These are phyloP conservation scores for Steinernema carpocapsae DNA, from an alignment of 2,888 invertebrate species.

Conservation along the genomic window DNA sequence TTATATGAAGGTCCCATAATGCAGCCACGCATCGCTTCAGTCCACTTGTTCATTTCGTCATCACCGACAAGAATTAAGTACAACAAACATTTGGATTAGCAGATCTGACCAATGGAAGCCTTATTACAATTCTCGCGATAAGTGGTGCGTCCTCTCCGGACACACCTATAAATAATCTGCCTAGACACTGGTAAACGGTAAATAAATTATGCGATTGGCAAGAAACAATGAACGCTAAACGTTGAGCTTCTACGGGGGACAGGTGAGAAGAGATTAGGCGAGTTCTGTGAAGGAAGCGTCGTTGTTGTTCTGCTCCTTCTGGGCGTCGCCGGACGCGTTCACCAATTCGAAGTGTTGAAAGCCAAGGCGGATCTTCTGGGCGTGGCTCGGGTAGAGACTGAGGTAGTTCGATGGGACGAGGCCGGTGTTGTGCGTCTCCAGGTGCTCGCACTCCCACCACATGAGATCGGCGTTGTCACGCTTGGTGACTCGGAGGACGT, in stretches of 20 bases:
- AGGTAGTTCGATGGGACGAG: slow-evolving; percentile 95
- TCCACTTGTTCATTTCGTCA: neutral
- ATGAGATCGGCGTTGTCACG: slow-evolving; percentile 69
- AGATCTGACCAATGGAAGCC: neutral
- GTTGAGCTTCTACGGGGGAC: neutral
- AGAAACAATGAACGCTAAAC: neutral
- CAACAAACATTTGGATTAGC: neutral
- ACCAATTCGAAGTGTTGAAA: slow-evolving; percentile 16
- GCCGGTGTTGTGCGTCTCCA: slow-evolving; percentile 72
- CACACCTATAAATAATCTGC: slow-evolving; percentile 14
- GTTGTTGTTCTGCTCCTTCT: neutral
- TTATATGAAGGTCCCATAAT: too few relatives aligned
- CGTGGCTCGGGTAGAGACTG: slow-evolving; percentile 72
- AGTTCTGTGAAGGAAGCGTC: neutral
- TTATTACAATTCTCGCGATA: too few relatives aligned
- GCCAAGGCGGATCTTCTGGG: slow-evolving; percentile 10
- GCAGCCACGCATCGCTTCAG: neutral
- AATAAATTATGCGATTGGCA: slow-evolving; percentile 34
- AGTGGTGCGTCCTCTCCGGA: neutral
- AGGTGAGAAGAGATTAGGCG: neutral
- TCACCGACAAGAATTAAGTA: neutral
- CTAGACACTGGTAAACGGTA: slow-evolving; percentile 16
- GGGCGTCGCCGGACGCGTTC: neutral
- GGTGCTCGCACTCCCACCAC: slow-evolving; percentile 35
- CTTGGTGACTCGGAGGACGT: slow-evolving; percentile 83